phyloP scores from a whole-genome alignment of 2,888 invertebrate genomes.

The Pyralis farinalis region DNA sequence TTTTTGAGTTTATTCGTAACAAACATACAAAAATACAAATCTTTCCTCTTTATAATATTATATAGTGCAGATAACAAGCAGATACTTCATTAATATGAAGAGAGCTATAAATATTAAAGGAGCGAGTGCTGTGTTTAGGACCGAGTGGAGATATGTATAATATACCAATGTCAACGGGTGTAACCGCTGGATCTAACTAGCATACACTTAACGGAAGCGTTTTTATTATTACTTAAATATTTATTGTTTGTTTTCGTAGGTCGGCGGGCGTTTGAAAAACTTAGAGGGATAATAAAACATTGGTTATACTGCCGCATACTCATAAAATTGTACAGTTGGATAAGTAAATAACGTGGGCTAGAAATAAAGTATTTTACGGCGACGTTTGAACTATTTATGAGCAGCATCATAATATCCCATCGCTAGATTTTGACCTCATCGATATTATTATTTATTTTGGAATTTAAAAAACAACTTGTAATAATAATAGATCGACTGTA shows the following conservation, averaged over 20 bases:
- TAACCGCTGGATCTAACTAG: not conserved
- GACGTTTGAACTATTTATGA: not conserved
- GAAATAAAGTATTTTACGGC: not conserved
- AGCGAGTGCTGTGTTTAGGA: too few relatives aligned
- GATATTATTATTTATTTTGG: too few relatives aligned
- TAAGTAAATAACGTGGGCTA: not conserved
- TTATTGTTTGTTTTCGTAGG: not conserved
- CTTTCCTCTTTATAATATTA: too few relatives aligned
- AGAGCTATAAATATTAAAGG: too few relatives aligned
- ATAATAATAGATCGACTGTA: too few relatives aligned
- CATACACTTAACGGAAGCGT: not conserved
- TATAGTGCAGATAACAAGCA: too few relatives aligned
- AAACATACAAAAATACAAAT: too few relatives aligned
- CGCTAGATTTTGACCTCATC: not conserved
- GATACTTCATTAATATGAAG: too few relatives aligned
- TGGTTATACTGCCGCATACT: not conserved
- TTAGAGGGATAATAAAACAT: not conserved
- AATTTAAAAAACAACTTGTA: too few relatives aligned
- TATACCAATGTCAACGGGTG: too few relatives aligned
- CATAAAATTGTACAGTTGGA: not conserved
- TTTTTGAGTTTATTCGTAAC: too few relatives aligned
- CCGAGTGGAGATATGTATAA: too few relatives aligned
- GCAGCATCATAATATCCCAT: not conserved
- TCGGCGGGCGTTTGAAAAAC: constrained; percentile 1
- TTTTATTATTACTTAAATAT: not conserved